Evolutionary conservation across 2,888 invertebrate species (phyloP).

Genomic region (Lamellibrachia satsuma): DNA sequence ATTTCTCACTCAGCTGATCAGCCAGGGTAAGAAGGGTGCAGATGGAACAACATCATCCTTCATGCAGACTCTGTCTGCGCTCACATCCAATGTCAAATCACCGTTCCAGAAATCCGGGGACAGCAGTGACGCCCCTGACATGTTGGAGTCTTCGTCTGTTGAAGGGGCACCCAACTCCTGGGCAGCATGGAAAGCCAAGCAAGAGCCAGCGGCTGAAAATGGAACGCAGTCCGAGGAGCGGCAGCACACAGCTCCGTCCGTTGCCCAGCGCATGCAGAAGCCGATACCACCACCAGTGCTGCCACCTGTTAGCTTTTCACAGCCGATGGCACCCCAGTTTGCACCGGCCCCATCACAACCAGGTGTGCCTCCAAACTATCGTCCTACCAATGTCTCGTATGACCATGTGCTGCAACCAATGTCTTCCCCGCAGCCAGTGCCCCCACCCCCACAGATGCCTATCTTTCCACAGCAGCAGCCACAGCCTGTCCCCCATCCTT

Average conservation of each 20-base stretch:
- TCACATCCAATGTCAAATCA: neutral
- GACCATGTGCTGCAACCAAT: constrained; percentile 35
- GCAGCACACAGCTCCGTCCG: neutral
- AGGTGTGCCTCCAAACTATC: constrained; percentile 19
- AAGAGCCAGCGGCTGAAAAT: neutral
- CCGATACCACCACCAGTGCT: neutral
- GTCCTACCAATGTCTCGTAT: constrained; percentile 28
- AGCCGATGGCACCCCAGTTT: neutral
- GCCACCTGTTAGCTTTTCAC: neutral
- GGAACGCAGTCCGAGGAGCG: constrained; percentile 19
- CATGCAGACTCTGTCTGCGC: neutral
- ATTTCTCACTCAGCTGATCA: constrained; percentile 28
- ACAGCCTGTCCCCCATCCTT: constrained; percentile 5
- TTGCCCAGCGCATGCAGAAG: neutral
- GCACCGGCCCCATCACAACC: neutral
- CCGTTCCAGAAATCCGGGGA: neutral
- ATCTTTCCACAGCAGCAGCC: constrained; percentile 35
- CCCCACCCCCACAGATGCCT: constrained; percentile 35
- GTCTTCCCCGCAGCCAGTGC: constrained; percentile 32
- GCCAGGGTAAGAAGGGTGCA: constrained; percentile 22
- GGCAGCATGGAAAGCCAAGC: constrained; percentile 52
- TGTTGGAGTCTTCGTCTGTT: neutral
- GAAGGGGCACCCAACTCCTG: constrained; percentile 43
- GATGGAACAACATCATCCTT: neutral
- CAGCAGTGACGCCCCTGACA: neutral